Percentiles rank a stretch among this genome's conserved stretches.
Conservation (phyloP, 2,113 vertebrate species). For the Columbina picui region DNA sequence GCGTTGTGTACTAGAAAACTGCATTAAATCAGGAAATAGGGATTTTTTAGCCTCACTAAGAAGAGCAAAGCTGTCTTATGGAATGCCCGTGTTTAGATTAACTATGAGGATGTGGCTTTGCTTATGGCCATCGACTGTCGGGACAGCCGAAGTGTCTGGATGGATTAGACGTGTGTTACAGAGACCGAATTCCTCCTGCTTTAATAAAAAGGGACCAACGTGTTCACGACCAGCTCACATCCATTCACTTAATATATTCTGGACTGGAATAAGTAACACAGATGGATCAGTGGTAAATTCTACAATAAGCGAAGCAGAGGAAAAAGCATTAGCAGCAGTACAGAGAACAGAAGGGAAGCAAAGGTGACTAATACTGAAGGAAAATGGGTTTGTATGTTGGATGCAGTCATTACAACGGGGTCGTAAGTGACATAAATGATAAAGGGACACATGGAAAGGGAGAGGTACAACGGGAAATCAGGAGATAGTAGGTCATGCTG, state of each 20-base stretch:
- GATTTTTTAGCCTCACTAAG: not conserved
- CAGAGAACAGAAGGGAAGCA: not conserved
- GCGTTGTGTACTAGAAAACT: not conserved
- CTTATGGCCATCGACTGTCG: not conserved
- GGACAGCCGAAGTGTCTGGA: not conserved
- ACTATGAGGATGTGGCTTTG: not conserved
- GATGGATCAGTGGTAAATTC: not conserved
- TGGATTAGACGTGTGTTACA: not conserved
- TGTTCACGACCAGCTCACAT: not conserved
- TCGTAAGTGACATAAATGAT: slow-evolving; percentile 8
- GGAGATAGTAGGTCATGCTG: slow-evolving; percentile 33
- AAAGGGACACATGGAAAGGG: slow-evolving; percentile 3
- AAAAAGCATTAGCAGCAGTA: not conserved
- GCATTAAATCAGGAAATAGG: not conserved
- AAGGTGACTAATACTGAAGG: not conserved
- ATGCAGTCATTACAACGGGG: not conserved
- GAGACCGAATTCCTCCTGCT: not conserved
- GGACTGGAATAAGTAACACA: not conserved
- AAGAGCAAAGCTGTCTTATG: not conserved
- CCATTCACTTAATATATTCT: not conserved
- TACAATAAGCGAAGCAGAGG: not conserved
- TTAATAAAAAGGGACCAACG: not conserved
- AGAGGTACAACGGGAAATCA: not conserved
- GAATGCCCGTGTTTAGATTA: not conserved
- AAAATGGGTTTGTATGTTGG: not conserved